Evolutionary conservation across 2,113 vertebrate species (phyloP).

Genomic region (Callocephalon fimbriatum): DNA sequence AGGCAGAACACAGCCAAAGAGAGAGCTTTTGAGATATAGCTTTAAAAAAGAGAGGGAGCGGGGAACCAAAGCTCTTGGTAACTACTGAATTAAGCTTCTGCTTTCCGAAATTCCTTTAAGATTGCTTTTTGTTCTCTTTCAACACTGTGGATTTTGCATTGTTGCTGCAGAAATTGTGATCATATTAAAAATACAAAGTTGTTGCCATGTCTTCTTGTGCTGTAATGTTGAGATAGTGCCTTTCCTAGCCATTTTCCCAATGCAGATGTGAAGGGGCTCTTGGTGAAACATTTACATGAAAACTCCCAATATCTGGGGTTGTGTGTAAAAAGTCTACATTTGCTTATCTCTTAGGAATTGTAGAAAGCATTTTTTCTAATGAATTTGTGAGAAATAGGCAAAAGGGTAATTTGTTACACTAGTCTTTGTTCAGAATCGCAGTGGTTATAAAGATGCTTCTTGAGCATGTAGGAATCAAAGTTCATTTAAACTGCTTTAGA

Average conservation of each 20-base stretch:
- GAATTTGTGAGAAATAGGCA: not conserved
- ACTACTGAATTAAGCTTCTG: not conserved
- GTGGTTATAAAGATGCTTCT: not conserved
- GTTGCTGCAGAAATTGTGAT: not conserved
- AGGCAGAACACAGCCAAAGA: not conserved
- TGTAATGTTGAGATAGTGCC: not conserved
- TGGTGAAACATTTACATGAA: not conserved
- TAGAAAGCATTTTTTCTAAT: not conserved
- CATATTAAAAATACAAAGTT: not conserved
- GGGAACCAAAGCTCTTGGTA: not conserved
- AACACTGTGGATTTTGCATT: not conserved
- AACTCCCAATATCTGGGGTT: not conserved
- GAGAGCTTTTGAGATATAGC: not conserved
- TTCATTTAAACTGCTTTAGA: not conserved
- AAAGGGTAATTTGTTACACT: not conserved
- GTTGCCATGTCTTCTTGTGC: not conserved
- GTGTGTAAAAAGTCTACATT: not conserved
- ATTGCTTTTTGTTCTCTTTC: not conserved
- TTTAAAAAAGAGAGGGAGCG: rapidly evolving
- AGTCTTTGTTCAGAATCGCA: not conserved
- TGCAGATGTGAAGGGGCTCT: not conserved
- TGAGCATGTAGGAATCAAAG: not conserved
- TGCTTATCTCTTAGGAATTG: not conserved
- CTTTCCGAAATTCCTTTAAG: not conserved
- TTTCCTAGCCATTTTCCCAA: not conserved